Conservation (phyloP, 1,140 invertebrate genomes). For the Drosophila lowei region DNA sequence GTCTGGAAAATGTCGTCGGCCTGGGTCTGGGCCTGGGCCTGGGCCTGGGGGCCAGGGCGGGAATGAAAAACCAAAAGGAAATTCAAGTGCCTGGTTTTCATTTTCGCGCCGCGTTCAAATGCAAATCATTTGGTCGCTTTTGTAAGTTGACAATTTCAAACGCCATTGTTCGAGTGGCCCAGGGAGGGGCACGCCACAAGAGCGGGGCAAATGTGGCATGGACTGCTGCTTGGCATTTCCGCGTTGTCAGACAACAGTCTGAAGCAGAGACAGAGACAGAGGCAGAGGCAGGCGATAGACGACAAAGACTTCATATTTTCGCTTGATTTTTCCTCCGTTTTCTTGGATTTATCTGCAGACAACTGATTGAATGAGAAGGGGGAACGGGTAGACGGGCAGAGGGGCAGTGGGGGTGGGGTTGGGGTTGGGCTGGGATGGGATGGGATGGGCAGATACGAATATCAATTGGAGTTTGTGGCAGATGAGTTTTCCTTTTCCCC, state of each 20-base stretch:
- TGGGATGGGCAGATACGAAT: slow-evolving; percentile 1
- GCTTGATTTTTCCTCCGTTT: slow-evolving; percentile 30
- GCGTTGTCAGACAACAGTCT: slow-evolving; percentile 66
- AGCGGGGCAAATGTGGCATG: slow-evolving; percentile 1
- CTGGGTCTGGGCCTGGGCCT: background rate
- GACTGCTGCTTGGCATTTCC: slow-evolving; percentile 67
- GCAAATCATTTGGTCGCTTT: slow-evolving; percentile 79
- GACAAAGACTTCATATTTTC: slow-evolving; percentile 61
- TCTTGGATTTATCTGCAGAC: slow-evolving; percentile 46
- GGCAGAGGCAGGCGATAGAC: slow-evolving; percentile 48
- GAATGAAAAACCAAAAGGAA: slow-evolving; percentile 60
- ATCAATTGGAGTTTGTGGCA: slow-evolving; percentile 20
- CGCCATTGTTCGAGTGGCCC: slow-evolving; percentile 62
- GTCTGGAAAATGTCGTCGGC: slow-evolving; percentile 75
- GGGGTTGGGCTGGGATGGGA: too few relatives aligned
- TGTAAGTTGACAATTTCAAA: slow-evolving; percentile 78
- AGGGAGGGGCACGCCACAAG: background rate
- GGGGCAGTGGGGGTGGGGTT: background rate
- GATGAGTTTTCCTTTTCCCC: slow-evolving; percentile 13
- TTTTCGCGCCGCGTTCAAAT: slow-evolving; percentile 77
- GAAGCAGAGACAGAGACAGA: slow-evolving; percentile 14
- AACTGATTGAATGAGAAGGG: slow-evolving; percentile 35
- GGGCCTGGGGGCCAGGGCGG: slow-evolving; percentile 17
- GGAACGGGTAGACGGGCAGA: slow-evolving; percentile 1
- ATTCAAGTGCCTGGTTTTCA: slow-evolving; percentile 75